Conservation (phyloP, 2,797 vertebrate species). For the Scolopax rusticola region DNA sequence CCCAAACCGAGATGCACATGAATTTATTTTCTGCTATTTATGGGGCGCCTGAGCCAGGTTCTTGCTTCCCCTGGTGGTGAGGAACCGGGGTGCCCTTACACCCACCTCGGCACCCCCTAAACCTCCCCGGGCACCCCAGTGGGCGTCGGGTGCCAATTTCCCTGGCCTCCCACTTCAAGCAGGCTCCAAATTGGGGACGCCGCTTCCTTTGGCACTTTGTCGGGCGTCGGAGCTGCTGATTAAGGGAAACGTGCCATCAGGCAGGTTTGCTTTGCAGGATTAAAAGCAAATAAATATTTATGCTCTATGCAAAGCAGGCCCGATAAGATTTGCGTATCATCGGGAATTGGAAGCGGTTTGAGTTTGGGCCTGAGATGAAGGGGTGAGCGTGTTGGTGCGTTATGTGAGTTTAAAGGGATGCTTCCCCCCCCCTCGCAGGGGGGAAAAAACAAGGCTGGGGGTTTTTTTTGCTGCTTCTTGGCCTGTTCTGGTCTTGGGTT, state of each 20-base stretch:
- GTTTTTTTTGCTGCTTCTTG: not conserved
- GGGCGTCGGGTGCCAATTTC: not conserved
- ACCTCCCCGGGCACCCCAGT: not conserved
- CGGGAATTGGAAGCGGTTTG: constrained; percentile 62
- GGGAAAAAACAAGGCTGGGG: not conserved
- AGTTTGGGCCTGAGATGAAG: constrained; percentile 38
- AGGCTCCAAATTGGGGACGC: not conserved
- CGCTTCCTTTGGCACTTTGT: not conserved
- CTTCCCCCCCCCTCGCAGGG: not conserved
- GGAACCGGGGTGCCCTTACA: not conserved
- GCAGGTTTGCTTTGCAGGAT: constrained; percentile 67
- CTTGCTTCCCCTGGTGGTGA: accelerated
- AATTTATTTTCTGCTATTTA: not conserved
- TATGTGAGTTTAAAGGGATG: not conserved
- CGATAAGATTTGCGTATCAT: constrained; percentile 58
- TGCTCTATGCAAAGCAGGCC: constrained; percentile 21
- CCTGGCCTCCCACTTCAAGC: not conserved
- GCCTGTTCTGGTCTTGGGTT: constrained; percentile 15
- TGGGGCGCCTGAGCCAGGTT: not conserved
- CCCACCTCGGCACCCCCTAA: not conserved
- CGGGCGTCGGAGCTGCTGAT: not conserved
- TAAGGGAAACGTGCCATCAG: constrained; percentile 57
- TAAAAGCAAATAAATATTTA: constrained; percentile 67
- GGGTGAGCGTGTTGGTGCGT: not conserved
- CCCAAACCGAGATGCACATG: not conserved